Percentiles rank a stretch among this genome's conserved stretches.
Conservation (phyloP, 2,888 invertebrate species). For the Thysanoteuthis rhombus region DNA sequence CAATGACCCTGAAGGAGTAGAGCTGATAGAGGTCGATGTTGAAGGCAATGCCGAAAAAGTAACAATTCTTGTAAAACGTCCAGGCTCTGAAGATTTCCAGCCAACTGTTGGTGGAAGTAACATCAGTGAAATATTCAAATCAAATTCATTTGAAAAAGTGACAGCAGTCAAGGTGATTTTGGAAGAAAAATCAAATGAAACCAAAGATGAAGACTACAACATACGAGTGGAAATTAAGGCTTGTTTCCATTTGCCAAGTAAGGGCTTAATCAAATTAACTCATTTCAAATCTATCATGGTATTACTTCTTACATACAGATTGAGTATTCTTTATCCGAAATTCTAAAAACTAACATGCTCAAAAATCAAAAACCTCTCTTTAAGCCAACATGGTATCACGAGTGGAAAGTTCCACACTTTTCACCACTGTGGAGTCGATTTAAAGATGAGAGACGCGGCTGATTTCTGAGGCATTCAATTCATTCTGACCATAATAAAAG, state of each 20-base stretch:
- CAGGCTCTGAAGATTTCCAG: neutral
- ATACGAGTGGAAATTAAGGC: neutral
- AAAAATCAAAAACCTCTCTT: no score
- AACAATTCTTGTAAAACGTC: neutral
- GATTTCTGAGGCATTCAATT: no score
- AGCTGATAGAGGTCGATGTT: neutral
- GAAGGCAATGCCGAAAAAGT: neutral
- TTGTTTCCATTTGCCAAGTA: neutral
- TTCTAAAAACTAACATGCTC: no score
- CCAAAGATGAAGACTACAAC: neutral
- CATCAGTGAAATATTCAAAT: neutral
- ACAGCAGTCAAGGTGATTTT: conserved; percentile 1
- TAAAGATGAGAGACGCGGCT: no score
- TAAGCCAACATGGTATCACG: no score
- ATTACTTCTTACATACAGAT: no score
- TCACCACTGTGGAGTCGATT: no score
- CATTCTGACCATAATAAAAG: no score
- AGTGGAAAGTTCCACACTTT: no score
- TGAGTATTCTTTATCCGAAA: no score
- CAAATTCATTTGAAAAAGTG: neutral
- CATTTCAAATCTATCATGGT: no score
- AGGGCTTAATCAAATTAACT: no score
- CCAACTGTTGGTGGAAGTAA: neutral
- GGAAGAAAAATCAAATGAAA: neutral
- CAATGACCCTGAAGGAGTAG: conserved; percentile 18